Conservation (phyloP, 1,140 invertebrate species). For the Lucilia cuprina region DNA sequence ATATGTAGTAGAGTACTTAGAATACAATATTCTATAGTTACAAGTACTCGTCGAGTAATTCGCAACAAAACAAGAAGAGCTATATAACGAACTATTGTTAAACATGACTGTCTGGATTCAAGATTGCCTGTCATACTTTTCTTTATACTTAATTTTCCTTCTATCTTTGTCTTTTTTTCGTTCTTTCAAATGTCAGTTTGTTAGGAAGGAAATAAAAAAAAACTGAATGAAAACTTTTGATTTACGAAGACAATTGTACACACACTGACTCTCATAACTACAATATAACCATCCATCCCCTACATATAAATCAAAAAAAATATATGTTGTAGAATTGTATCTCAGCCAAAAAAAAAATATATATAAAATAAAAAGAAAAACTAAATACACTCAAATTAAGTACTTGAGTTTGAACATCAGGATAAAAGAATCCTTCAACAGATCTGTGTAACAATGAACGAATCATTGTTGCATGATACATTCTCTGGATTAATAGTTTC, state of each 20-base stretch:
- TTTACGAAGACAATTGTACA: background rate
- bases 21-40: too few relatives aligned
- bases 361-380: background rate
- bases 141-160: background rate
- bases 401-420: background rate
- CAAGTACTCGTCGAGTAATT: background rate
- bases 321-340: background rate
- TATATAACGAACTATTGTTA: conserved; percentile 4
- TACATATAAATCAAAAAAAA: background rate
- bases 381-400: background rate
- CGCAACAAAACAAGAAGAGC: background rate
- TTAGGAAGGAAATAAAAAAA: background rate
- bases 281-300: too few relatives aligned
- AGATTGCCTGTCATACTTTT: background rate
- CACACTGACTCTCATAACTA: too few relatives aligned
- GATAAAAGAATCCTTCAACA: background rate
- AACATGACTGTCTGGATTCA: background rate
- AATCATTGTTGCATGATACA: too few relatives aligned
- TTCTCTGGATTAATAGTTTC: too few relatives aligned
- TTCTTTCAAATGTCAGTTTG: background rate
- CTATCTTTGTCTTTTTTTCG: background rate
- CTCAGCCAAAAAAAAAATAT: background rate
- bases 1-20: background rate
- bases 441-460: too few relatives aligned
- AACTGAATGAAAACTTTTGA: background rate